Base-by-base conservation (phyloP, 2,797 vertebrate species). In the Acanthurus tractus region DNA sequence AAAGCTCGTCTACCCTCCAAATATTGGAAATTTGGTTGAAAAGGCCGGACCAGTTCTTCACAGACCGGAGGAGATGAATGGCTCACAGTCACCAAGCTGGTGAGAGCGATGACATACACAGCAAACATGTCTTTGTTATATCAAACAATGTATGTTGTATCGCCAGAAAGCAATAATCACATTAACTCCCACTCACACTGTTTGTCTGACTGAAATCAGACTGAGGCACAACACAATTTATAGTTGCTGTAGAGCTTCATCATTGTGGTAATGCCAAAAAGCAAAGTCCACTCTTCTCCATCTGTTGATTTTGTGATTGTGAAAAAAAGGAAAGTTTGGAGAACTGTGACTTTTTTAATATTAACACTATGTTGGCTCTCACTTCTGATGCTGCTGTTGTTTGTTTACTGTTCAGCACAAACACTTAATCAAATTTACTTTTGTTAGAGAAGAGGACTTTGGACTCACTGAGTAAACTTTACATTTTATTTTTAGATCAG, bases 1-100 rank as follows among this genome's bases (percentile, higher is more conserved):
- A 88, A 12, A 23, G 61, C 40, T 83, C 80, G 63, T 6, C 22
- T 72, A 0, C 88, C 85, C 29, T 61, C 40, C 22, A 81, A 22
- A 15, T 34, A 29, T 8, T 2, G 9, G 40, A n/a, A 25, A 2
- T 59, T 42, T 2, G 22, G 57, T 23, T 68, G 85, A 58, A 70
- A 3, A 20, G 78, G 83, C 12, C 29, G 38, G 59, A 68, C 5
- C 55, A 83, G 36, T 7, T 81, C 50, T 1, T 88, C 78, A 58
- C 85, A 88, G n/a, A 18, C 59, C 17, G 46, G 49, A 23, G 64
- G 71, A 56, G 76, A 74, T 10, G 76, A 55, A 7, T 9, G 62
- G 63, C 57, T 71, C 64, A 49, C 20, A 45, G 74, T 18, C 23
- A 68, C 18, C 12, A 63, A 50, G 59, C 20, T 71, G 6, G 85